These are phyloP conservation scores for Drosophila robusta DNA, from an alignment of 2,888 invertebrate species.

Conservation along the genomic window DNA sequence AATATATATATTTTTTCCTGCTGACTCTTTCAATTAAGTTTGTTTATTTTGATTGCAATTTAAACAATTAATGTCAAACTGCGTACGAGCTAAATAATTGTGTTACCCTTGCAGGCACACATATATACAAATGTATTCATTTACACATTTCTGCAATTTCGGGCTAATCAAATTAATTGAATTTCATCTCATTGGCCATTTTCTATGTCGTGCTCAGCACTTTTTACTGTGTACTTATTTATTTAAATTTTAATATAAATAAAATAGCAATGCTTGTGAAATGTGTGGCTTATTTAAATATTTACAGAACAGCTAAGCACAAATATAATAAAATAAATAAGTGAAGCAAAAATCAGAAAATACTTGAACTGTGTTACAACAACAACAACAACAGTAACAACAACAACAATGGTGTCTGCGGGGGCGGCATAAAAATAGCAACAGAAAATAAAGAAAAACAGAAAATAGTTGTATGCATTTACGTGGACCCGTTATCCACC, in stretches of 20 bases:
- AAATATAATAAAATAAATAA: constrained; percentile 27
- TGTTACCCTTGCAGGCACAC: not conserved
- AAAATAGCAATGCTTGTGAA: constrained; percentile 25
- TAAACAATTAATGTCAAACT: constrained; percentile 73
- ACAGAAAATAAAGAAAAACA: constrained; percentile 10
- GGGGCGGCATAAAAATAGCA: constrained; percentile 52
- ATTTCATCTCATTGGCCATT: constrained; percentile 21
- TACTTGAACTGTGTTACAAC: constrained; percentile 56
- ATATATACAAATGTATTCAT: not conserved
- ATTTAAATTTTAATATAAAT: constrained; percentile 58
- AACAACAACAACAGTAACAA: constrained; percentile 31
- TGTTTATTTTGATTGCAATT: constrained; percentile 60
- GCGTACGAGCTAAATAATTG: constrained; percentile 55
- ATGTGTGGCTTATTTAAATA: constrained; percentile 42
- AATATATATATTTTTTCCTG: not conserved
- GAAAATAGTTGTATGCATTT: constrained; percentile 18
- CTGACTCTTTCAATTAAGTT: constrained; percentile 11
- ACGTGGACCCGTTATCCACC: constrained; percentile 37
- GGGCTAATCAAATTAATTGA: constrained; percentile 51
- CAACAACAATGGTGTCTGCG: not conserved
- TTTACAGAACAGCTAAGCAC: constrained; percentile 34
- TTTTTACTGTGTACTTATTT: not conserved
- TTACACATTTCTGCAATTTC: constrained; percentile 22
- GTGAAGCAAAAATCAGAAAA: constrained; percentile 6
- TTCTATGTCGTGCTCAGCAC: not conserved